phyloP scores from a whole-genome alignment of 2,113 vertebrate genomes.

The Prochilodus magdalenae region DNA sequence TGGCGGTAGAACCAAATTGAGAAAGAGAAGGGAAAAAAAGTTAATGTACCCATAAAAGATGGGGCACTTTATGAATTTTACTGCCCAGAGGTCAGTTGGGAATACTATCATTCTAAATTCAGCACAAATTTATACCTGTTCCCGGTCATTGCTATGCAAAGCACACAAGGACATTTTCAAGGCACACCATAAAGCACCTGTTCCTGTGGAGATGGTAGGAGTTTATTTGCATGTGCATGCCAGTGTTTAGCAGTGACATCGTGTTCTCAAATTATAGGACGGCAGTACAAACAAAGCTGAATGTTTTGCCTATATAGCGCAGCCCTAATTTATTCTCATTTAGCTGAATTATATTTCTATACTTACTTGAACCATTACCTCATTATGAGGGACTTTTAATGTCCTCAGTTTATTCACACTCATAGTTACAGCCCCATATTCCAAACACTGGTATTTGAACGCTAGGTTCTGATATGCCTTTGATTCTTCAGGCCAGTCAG shows the following conservation, averaged over 20 bases:
- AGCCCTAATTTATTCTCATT: no score
- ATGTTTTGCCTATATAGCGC: no score
- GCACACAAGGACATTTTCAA: conserved; percentile 52
- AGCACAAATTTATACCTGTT: conserved; percentile 50
- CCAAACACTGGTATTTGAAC: no score
- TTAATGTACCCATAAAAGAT: conserved; percentile 55
- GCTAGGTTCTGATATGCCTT: no score
- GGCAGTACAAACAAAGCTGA: no score
- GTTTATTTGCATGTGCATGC: conserved; percentile 16
- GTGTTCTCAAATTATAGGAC: background rate
- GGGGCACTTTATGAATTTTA: conserved; percentile 58
- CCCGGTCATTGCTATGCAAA: conserved; percentile 53
- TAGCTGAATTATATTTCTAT: no score
- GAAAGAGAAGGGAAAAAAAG: conserved; percentile 21
- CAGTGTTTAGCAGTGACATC: background rate
- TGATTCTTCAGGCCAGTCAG: no score
- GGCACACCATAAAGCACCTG: conserved; percentile 47
- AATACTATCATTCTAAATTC: conserved; percentile 54
- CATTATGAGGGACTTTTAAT: no score
- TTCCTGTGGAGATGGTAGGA: conserved; percentile 20
- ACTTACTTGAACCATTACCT: no score
- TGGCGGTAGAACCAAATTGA: conserved; percentile 30
- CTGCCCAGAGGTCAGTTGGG: conserved; percentile 51
- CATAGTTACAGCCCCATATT: no score
- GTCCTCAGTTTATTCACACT: no score